These are phyloP conservation scores for Osedax fenrisi DNA, from an alignment of 2,888 invertebrate species.

Conservation along the genomic window DNA sequence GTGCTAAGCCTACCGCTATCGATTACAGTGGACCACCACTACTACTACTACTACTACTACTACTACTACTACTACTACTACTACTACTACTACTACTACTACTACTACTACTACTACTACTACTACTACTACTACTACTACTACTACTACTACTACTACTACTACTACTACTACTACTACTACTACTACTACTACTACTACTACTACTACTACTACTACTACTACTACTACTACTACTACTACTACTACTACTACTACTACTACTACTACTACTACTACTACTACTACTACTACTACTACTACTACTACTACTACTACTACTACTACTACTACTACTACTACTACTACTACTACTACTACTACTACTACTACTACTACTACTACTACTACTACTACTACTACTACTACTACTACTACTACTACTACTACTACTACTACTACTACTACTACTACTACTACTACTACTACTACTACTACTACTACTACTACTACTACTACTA, in stretches of 20 bases:
- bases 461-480: slow-evolving; percentile 20
- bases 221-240: slow-evolving; percentile 20
- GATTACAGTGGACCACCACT: too few species aligned
- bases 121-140: slow-evolving; percentile 20
- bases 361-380: slow-evolving; percentile 16
- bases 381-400: slow-evolving; percentile 1
- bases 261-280: slow-evolving; percentile 1
- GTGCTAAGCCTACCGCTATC: too few species aligned
- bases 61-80: slow-evolving; percentile 12
- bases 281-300: slow-evolving; percentile 20
- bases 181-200: slow-evolving; percentile 20
- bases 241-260: slow-evolving; percentile 16
- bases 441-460: slow-evolving; percentile 1
- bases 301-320: slow-evolving; percentile 16
- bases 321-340: slow-evolving; percentile 1
- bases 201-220: slow-evolving; percentile 22
- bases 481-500: slow-evolving; percentile 16
- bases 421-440: slow-evolving; percentile 16
- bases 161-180: slow-evolving; percentile 21
- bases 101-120: slow-evolving; percentile 21
- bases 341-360: slow-evolving; percentile 20
- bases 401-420: slow-evolving; percentile 20
- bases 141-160: slow-evolving; percentile 18
- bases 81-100: slow-evolving; percentile 14
- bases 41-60: slow-evolving; percentile 13